Evolutionary conservation across 2,797 vertebrate genomes (phyloP), one percentile per base, ranked within the genome.

Genomic region (Anguilla megastoma): DNA sequence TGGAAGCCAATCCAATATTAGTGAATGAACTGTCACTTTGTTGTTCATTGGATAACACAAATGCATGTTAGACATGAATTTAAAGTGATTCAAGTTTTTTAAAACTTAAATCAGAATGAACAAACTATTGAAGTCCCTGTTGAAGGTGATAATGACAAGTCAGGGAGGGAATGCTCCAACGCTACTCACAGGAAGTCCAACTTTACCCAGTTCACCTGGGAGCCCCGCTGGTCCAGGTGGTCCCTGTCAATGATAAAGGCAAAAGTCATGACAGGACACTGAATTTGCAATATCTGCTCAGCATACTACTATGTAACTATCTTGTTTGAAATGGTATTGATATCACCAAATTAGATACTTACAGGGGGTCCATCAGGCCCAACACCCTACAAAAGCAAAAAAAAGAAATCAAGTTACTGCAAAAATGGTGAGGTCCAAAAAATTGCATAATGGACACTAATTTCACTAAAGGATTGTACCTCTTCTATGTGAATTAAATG

Each of bases 191-290:
- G 91, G 91, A 41, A 95, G 93, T 90, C 99, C 99, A 86, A 90
- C 94, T 93, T 95, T 98, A 88, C 98, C 99, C 90, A 97, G 91
- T 94, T 98, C 97, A 87, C 99, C 99, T 0, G 92, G 95, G 94
- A 99, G 97, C 91, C 99, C 98, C 92, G 96, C 95, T 92, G 97
- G 95, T 88, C 99, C 99, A 14, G 96, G 95, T 90, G 95, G 94
- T 90, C 99, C 99, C 99, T 99, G 87, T 88, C 92, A 52, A 89
- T 88, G 92, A 92, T 63, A 87, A 41, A 92, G 2, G 90, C 71
- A 76, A 87, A 86, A 66, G 6, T 10, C 14, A 50, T 63, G 8
- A 80, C 16, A 74, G 8, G 56, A 33, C 21, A 69, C n/a, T 60
- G n/a, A n/a, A 33, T 50, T 9, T 24, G 9, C 54, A 48, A 58